Conservation (phyloP, 2,888 invertebrate species). For the Heliothis peltigera region DNA sequence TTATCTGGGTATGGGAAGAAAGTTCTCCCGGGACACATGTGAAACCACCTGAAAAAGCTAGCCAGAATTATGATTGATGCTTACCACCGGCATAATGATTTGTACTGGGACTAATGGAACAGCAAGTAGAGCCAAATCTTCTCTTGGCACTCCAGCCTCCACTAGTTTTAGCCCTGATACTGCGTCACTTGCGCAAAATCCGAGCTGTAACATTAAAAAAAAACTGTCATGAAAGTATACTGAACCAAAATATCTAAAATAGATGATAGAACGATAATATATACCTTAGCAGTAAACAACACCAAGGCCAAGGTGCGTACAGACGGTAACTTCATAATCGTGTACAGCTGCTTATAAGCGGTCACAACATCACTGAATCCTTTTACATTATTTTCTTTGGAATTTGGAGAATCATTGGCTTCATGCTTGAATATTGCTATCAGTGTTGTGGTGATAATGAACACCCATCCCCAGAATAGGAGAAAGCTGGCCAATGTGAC, state of each 20-base stretch:
- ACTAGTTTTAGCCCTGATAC: slow-evolving; percentile 98
- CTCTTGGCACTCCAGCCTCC: slow-evolving; percentile 98
- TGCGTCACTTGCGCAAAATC: slow-evolving; percentile 98
- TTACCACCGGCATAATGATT: slow-evolving; percentile 96
- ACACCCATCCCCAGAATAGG: slow-evolving; percentile 98
- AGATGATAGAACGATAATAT: slow-evolving; percentile 7
- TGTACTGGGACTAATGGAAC: slow-evolving; percentile 98
- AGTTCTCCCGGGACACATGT: no score
- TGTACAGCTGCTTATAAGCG: slow-evolving; percentile 95
- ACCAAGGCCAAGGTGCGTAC: slow-evolving; percentile 94
- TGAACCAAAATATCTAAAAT: slow-evolving; percentile 1
- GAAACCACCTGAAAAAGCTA: no score
- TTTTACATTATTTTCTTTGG: slow-evolving; percentile 74
- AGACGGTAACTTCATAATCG: slow-evolving; percentile 95
- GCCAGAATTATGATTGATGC: slow-evolving; percentile 71
- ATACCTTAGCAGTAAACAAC: slow-evolving; percentile 96
- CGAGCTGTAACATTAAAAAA: slow-evolving; percentile 91
- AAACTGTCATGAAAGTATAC: not conserved
- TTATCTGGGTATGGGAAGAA: no score
- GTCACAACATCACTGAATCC: slow-evolving; percentile 86
- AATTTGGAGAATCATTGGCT: slow-evolving; percentile 81
- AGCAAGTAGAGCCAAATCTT: slow-evolving; percentile 97
- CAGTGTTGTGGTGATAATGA: slow-evolving; percentile 96
- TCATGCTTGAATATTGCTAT: slow-evolving; percentile 97
- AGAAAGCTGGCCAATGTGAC: slow-evolving; percentile 95